Evolutionary conservation across 1,140 invertebrate genomes (phyloP).

Genomic region (Brachionus rotundiformis): DNA sequence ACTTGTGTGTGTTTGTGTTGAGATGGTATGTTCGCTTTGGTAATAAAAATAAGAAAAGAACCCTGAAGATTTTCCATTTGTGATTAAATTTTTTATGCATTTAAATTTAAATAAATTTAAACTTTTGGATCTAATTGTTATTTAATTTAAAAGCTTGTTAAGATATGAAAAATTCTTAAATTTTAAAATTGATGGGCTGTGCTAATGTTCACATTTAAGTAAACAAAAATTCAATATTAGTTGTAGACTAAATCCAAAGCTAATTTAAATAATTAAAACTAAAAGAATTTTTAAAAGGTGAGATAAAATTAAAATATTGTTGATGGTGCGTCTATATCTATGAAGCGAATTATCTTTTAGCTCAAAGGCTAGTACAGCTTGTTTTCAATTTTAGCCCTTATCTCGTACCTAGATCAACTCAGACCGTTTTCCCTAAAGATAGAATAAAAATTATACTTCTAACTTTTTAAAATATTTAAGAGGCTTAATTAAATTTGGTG

Average conservation of each 20-base stretch:
- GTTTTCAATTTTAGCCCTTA: background rate
- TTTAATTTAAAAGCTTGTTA: slow-evolving; percentile 30
- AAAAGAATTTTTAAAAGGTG: background rate
- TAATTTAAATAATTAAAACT: background rate
- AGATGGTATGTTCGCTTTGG: slow-evolving; percentile 15
- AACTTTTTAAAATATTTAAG: background rate
- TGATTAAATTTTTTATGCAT: background rate
- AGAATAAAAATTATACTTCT: background rate
- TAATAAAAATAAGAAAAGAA: background rate
- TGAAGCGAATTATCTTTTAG: background rate
- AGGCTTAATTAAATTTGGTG: background rate
- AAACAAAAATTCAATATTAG: background rate
- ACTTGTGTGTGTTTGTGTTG: background rate
- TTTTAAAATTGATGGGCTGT: slow-evolving; percentile 12
- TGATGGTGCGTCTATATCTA: background rate
- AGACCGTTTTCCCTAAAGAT: background rate
- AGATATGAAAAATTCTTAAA: background rate
- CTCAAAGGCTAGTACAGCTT: background rate
- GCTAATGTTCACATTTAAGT: background rate
- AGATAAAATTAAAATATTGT: background rate
- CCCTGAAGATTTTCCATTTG: slow-evolving; percentile 30
- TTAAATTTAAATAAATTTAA: background rate
- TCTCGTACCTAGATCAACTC: background rate
- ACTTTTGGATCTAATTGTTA: slow-evolving; percentile 41
- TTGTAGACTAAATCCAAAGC: background rate